Percentiles rank a stretch among this genome's conserved stretches.
Conservation (phyloP, 2,113 vertebrate genomes). For the Nymphicus hollandicus region DNA sequence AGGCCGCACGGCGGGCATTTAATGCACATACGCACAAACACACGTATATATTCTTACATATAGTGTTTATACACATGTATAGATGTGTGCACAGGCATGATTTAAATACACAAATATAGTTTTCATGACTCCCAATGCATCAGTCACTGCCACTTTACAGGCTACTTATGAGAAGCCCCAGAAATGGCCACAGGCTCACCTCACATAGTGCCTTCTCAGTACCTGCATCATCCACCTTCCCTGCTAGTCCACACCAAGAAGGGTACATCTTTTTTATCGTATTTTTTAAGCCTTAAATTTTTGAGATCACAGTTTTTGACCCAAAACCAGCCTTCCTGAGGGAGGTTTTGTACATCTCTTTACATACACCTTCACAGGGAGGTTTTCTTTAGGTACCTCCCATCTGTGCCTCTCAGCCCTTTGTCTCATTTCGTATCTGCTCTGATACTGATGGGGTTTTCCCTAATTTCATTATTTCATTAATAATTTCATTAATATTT, state of each 20-base stretch:
- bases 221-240: accelerated
- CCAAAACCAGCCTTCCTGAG: accelerated
- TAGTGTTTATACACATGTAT: accelerated
- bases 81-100: accelerated
- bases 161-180: accelerated
- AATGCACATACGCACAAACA: accelerated
- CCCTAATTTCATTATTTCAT: accelerated
- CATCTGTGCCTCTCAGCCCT: not conserved
- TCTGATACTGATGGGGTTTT: accelerated
- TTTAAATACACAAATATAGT: accelerated
- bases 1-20: not conserved
- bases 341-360: not conserved
- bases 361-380: accelerated
- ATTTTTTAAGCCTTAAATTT: not conserved
- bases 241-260: accelerated
- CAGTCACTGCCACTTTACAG: accelerated
- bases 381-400: not conserved
- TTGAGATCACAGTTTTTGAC: accelerated
- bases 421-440: accelerated
- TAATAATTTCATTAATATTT: not conserved
- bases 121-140: accelerated
- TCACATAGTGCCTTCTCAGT: accelerated
- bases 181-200: accelerated
- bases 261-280: accelerated
- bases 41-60: accelerated